Evolutionary conservation across 2,113 vertebrate genomes (phyloP), one percentile per base, ranked within the genome.

Genomic region (Salvelinus alpinus): DNA sequence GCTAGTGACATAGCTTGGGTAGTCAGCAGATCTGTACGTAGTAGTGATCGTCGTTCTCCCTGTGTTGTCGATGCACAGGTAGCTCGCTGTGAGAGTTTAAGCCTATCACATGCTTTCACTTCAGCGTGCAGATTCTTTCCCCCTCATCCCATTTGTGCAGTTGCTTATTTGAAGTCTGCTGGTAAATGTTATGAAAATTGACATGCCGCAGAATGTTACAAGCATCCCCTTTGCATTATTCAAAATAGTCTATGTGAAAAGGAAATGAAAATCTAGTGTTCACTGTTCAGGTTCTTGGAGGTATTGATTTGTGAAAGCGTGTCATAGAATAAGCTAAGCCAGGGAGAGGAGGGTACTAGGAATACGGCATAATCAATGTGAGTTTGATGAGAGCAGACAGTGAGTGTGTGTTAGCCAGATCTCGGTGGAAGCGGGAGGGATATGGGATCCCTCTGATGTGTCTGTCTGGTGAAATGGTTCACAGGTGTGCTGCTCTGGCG

Each of bases 401-500:
- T 64, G 11, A 24, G 31, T 31, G 71, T 60, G 24, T 44, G 83
- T 76, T 66, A 34, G 74, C 62, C 70, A 76, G 74, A 60, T 64
- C 68, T 68, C 44, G 68, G 25, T 85, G 80, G 80, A 85, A 82
- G 75, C 64, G 44, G 73, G 78, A 80, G 69, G 65, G 78, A 80
- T 73, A 73, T 76, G 80, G 18, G 78, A 86, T 84, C 79, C 65
- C 80, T 87, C 80, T 88, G 83, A 90, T 89, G 84, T 85, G 80
- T 80, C 24, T 47, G 7, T 62, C 59, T 76, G 83, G 75, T 70
- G 84, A 89, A 93, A 91, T 92, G 85, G 89, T 90, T 90, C 88
- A 88, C 90, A 91, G 92, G 92, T 92, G 90, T 81, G 88, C 84
- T 84, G 51, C 38, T 44, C 71, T 80, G 81, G 85, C 78, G 78